Conservation (phyloP, 2,888 invertebrate species). For the Leucania comma region DNA sequence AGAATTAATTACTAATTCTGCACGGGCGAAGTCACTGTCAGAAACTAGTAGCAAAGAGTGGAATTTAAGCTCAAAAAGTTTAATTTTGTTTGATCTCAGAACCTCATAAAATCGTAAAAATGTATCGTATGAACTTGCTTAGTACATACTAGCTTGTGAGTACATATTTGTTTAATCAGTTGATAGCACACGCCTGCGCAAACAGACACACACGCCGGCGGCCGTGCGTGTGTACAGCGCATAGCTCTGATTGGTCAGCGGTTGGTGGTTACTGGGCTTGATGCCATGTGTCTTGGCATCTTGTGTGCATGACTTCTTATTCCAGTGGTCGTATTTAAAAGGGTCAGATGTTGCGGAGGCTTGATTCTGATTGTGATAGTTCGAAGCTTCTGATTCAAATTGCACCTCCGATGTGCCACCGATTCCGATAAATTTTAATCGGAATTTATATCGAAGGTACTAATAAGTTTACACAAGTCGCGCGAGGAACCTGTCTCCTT, state of each 20-base stretch:
- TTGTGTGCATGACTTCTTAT: conserved; percentile 5
- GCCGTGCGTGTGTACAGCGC: conserved; percentile 67
- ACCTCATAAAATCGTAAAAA: conserved; percentile 6
- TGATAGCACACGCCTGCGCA: conserved; percentile 70
- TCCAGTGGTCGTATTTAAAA: not conserved
- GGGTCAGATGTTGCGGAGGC: too few species aligned
- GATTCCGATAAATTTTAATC: too few species aligned
- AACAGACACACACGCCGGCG: conserved; percentile 65
- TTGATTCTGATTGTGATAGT: too few species aligned
- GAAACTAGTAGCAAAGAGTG: too few species aligned
- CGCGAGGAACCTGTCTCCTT: too few species aligned
- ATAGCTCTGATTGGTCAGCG: conserved; percentile 62
- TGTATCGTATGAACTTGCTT: conserved; percentile 11
- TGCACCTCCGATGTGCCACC: too few species aligned
- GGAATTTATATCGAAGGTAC: too few species aligned
- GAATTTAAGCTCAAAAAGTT: not conserved
- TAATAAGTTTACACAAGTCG: too few species aligned
- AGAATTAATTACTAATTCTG: too few species aligned
- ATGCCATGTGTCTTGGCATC: not conserved
- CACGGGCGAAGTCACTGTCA: too few species aligned
- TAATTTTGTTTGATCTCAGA: conserved; percentile 8
- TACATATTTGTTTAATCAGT: conserved; percentile 78
- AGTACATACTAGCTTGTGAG: conserved; percentile 26
- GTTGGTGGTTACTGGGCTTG: conserved; percentile 33
- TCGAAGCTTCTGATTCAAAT: too few species aligned